A percentile compares a stretch with the other conserved stretches of the same genome.
phyloP scores from a whole-genome alignment of 2,797 vertebrate genomes.

The Erethizon dorsatum region DNA sequence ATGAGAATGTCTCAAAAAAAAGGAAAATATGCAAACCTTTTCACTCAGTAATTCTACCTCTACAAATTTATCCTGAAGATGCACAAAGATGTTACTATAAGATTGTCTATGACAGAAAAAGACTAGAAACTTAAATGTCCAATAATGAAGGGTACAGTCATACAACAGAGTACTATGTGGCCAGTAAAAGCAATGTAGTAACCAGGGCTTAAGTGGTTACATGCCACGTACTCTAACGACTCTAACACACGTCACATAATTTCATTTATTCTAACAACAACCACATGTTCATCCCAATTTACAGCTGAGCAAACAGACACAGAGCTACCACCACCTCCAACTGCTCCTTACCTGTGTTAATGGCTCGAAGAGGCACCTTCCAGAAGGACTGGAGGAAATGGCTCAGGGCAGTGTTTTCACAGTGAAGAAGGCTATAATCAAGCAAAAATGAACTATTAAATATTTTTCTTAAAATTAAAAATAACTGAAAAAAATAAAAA shows the following conservation, averaged over 20 bases:
- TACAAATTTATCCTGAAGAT: constrained; percentile 21
- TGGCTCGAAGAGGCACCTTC: constrained; percentile 80
- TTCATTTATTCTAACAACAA: constrained; percentile 18
- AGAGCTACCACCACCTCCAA: background rate
- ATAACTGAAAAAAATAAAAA: background rate
- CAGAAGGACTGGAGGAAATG: constrained; percentile 74
- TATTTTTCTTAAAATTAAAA: constrained; percentile 38
- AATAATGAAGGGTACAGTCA: background rate
- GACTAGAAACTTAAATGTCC: constrained; percentile 24
- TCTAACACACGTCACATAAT: background rate
- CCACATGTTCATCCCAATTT: background rate
- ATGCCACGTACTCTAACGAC: background rate
- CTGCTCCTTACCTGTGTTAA: constrained; percentile 87
- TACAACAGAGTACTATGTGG: background rate
- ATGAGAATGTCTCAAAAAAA: background rate
- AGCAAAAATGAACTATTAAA: constrained; percentile 80
- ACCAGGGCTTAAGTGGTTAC: background rate
- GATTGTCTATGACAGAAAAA: background rate
- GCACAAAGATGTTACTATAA: background rate
- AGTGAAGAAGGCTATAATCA: constrained; percentile 68
- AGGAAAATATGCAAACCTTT: constrained; percentile 11
- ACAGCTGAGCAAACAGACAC: background rate
- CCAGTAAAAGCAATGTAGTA: background rate
- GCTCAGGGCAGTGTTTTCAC: constrained; percentile 33
- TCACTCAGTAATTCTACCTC: background rate